Conservation (phyloP, 2,797 vertebrate species). For the Adrianichthys oophorus region DNA sequence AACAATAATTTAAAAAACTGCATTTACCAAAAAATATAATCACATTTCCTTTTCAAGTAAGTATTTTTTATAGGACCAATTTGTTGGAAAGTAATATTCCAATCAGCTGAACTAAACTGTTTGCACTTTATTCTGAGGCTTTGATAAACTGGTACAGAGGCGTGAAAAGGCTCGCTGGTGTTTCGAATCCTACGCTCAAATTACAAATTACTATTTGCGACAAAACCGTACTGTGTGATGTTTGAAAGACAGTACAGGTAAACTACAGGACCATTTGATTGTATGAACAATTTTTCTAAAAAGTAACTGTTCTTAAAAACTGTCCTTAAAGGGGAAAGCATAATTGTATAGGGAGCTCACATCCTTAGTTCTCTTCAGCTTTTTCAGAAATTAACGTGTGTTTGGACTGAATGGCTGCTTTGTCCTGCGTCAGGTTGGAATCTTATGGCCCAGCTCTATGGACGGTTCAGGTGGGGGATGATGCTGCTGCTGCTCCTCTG, state of each 20-base stretch:
- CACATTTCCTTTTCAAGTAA: constrained; percentile 21
- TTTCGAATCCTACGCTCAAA: background rate
- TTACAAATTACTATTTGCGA: too few relatives aligned
- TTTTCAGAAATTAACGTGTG: background rate
- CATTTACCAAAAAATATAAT: constrained; percentile 17
- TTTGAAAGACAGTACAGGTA: background rate
- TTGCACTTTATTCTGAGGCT: background rate
- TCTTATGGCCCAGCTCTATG: constrained; percentile 25
- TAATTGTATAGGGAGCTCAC: too few relatives aligned
- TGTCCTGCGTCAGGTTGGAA: constrained; percentile 1
- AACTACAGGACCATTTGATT: background rate
- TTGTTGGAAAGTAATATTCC: constrained; percentile 3
- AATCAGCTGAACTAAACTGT: background rate
- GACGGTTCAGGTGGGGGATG: constrained; percentile 13
- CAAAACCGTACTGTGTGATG: background rate
- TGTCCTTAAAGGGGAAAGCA: too few relatives aligned
- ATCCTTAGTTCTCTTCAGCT: background rate
- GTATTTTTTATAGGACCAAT: constrained; percentile 2
- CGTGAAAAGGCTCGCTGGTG: background rate
- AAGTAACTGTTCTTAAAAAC: too few relatives aligned
- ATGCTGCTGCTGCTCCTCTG: constrained; percentile 13
- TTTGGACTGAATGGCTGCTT: background rate
- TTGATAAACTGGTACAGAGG: background rate
- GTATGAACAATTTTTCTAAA: background rate
- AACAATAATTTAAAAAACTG: constrained; percentile 18